phyloP scores from a whole-genome alignment of 30 jellyfish, hydroid and myxozoan genomes.

The Aurelia aurita region DNA sequence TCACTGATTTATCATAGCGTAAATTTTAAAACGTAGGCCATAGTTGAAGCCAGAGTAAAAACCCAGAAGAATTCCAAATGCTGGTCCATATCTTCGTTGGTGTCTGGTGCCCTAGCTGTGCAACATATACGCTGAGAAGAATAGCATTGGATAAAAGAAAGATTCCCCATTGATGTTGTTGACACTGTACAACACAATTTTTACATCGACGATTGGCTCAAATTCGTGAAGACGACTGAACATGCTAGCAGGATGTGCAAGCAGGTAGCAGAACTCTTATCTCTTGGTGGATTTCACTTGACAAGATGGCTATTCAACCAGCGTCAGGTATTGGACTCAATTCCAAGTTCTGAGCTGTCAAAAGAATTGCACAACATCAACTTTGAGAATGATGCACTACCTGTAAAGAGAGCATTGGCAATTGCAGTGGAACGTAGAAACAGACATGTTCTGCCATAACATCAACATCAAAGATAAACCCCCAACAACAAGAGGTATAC shows the following conservation, averaged over 20 bases:
- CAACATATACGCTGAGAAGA: constrained; percentile 38
- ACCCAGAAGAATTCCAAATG: constrained; percentile 51
- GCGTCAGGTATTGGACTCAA: constrained; percentile 19
- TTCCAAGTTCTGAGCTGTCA: constrained; percentile 33
- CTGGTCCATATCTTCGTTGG: constrained; percentile 69
- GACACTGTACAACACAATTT: constrained; percentile 37
- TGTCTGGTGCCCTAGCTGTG: constrained; percentile 62
- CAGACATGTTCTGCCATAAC: too few relatives aligned
- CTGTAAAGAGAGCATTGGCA: constrained; percentile 66
- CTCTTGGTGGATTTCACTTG: constrained; percentile 55
- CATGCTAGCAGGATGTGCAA: constrained; percentile 13
- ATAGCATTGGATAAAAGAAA: constrained; percentile 45
- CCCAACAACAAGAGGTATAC: too few relatives aligned
- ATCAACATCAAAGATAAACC: too few relatives aligned
- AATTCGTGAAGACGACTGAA: constrained; percentile 6
- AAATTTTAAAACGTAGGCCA: too few relatives aligned
- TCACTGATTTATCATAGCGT: too few relatives aligned
- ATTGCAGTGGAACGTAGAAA: constrained; percentile 58
- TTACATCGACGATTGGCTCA: constrained; percentile 57
- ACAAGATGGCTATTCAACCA: constrained; percentile 27
- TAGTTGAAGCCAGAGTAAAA: too few relatives aligned
- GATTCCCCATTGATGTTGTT: not conserved
- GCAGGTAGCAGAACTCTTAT: constrained; percentile 1
- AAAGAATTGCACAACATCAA: constrained; percentile 26
- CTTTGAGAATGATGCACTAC: constrained; percentile 36